These are phyloP conservation scores for Brachionichthys hirsutus DNA, from an alignment of 2,113 vertebrate genomes.

Conservation along the genomic window DNA sequence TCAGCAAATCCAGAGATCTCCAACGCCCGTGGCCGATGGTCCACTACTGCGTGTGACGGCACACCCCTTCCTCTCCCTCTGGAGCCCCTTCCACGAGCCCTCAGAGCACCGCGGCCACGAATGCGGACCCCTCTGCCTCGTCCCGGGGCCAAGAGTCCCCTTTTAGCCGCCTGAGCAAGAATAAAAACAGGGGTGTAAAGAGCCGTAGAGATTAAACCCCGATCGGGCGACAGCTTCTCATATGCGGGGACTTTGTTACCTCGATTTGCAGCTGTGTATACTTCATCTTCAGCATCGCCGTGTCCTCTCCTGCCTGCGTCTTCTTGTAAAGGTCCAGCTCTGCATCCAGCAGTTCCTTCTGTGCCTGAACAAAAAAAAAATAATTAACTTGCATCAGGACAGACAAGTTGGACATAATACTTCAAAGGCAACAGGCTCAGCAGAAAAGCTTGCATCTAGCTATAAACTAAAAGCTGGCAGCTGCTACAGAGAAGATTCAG, in stretches of 20 bases:
- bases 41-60: constrained; percentile 85
- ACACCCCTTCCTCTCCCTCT: constrained; percentile 85
- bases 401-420: not conserved
- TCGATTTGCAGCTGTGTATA: constrained; percentile 95
- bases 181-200: not conserved
- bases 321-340: constrained; percentile 97
- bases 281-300: constrained; percentile 88
- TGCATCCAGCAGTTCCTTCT: constrained; percentile 93
- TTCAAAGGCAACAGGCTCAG: not conserved
- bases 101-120: constrained; percentile 82
- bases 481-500: not conserved
- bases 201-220: too few species aligned
- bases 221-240: too few species aligned
- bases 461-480: not conserved
- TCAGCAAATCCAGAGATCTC: constrained; percentile 90
- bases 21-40: constrained; percentile 90
- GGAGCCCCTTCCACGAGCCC: constrained; percentile 84
- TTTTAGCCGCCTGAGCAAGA: constrained; percentile 86
- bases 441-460: too few species aligned
- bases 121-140: constrained; percentile 83
- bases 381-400: constrained; percentile 4
- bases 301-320: constrained; percentile 94
- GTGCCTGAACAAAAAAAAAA: constrained; percentile 79
- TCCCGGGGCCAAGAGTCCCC: constrained; percentile 87
- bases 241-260: constrained; percentile 67